Base-by-base conservation (phyloP, 1,140 invertebrate species). In the Leptonema lineaticorne region DNA sequence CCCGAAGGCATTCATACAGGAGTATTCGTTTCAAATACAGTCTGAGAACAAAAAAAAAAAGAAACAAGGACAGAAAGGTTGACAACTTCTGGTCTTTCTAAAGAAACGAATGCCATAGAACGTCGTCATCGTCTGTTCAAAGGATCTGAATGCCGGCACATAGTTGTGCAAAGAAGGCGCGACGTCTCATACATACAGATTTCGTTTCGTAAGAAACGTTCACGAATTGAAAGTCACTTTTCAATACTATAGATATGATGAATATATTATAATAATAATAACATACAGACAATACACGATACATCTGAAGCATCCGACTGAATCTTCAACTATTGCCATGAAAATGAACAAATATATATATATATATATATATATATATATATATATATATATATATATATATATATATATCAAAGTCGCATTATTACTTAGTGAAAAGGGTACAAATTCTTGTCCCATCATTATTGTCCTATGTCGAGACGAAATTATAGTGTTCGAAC, bases 401-500 rank as follows among this genome's bases (percentile, higher is more conserved):
- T n/a, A n/a, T n/a, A n/a, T 41, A 14, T 41, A 41, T 14, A 41
- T 16, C 37, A 11, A 2, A 16, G 16, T 41, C 37, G 16, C 11
- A 9, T 41, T 4, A 9, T 24, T 24, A 18, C 50, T 53, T 53
- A 11, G 20, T 53, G 9, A 20, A 24, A 53, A 53, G 50, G 50
- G 50, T 53, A 53, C 20, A 53, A 53, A 53, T 53, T 53, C 50
- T 24, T 24, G 50, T 53, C 50, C 22, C 50, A 20, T 53, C 50
- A 22, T 53, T 53, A 53, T 53, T 24, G 9, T 41, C 37, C 37
- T 41, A 9, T 16, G 16, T 41, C 22, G 50, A 53, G 22, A 22
- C 50, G 2, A 53, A 53, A 53, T 53, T 53, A 53, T 24, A 53
- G 4, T 3, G 22, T 24, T 53, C 11, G n/a, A n/a, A n/a, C 24